Conservation (phyloP, 2,113 vertebrate genomes). For the Scalopus aquaticus region DNA sequence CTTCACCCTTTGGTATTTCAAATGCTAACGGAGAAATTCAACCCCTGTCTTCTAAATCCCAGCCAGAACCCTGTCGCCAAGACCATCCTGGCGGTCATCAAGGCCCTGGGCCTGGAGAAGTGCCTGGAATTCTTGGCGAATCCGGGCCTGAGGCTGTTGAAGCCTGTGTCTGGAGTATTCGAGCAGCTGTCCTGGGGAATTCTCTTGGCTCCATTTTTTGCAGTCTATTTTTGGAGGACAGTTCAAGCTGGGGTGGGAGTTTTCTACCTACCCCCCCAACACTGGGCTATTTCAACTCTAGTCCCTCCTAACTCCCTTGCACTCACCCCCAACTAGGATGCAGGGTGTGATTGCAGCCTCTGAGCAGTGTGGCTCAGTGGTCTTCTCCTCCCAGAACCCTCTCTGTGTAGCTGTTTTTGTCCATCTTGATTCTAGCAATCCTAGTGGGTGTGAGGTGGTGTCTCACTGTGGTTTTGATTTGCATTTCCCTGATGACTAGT, state of each 20-base stretch:
- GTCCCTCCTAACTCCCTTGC: background rate
- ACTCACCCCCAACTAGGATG: background rate
- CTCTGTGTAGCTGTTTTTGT: no score
- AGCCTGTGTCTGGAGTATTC: background rate
- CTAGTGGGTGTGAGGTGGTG: background rate
- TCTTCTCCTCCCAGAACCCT: background rate
- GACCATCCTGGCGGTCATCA: background rate
- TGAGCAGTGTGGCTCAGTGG: background rate
- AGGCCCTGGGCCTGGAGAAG: conserved; percentile 4
- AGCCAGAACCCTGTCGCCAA: background rate
- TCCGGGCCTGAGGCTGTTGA: background rate
- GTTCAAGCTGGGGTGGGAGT: background rate
- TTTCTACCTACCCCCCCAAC: background rate
- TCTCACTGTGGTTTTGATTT: background rate
- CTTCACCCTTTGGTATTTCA: background rate
- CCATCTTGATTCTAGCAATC: background rate
- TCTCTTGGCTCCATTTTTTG: conserved; percentile 30
- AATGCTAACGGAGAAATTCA: background rate
- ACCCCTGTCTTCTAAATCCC: background rate
- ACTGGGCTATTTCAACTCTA: background rate
- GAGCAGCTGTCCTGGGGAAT: conserved; percentile 15
- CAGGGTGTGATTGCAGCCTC: background rate
- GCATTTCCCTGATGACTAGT: background rate
- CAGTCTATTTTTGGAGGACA: conserved; percentile 67
- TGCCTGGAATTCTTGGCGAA: conserved; percentile 44